phyloP scores from a whole-genome alignment of 2,113 vertebrate species.

The Peromyscus polionotus region DNA sequence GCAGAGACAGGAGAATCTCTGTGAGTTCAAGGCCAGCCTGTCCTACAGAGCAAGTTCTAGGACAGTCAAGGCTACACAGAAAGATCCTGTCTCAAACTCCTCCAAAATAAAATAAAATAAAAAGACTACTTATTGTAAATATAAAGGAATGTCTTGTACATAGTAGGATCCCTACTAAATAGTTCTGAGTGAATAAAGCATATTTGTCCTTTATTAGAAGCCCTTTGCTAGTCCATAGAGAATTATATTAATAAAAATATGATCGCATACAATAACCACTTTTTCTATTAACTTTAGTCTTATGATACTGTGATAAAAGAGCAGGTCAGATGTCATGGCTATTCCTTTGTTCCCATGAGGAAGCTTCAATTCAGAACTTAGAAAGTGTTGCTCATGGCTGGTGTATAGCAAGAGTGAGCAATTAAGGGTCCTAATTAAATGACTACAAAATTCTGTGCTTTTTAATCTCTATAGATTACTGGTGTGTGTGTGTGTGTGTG shows the following conservation, averaged over 20 bases:
- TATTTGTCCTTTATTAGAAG: neutral
- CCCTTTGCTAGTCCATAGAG: neutral
- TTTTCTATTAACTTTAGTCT: neutral
- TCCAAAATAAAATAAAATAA: neutral
- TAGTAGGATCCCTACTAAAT: neutral
- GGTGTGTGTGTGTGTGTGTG: neutral
- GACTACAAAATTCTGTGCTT: neutral
- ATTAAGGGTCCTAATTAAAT: neutral
- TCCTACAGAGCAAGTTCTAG: neutral
- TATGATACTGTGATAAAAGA: neutral
- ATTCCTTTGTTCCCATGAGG: neutral
- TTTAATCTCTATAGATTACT: neutral
- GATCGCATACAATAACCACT: neutral
- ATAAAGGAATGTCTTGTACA: neutral
- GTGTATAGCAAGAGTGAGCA: neutral
- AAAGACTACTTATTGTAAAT: neutral
- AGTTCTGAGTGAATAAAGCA: neutral
- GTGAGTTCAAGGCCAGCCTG: neutral
- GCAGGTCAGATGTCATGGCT: neutral
- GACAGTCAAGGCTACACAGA: neutral
- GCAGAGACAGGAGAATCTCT: neutral
- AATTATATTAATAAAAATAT: neutral
- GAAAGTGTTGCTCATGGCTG: neutral
- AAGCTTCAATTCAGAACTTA: neutral
- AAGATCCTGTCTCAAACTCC: neutral